A percentile compares a stretch with the other conserved stretches of the same genome.
These are phyloP conservation scores for Trachelus troglodyta DNA, from an alignment of 2,888 invertebrate genomes.

Conservation along the genomic window DNA sequence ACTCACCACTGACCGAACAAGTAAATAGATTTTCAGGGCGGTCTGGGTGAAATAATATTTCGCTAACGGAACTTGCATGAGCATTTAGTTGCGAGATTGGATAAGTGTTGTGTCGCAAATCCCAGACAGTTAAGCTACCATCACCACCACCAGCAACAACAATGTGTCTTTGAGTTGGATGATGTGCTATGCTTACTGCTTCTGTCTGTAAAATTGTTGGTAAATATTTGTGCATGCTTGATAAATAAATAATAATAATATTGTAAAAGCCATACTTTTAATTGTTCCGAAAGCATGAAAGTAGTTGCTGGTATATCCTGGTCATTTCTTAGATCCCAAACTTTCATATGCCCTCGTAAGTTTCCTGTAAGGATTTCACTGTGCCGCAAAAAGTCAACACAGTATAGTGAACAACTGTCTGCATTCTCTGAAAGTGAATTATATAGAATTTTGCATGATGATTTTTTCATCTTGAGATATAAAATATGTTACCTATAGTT, in stretches of 20 bases:
- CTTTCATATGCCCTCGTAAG: conserved; percentile 88
- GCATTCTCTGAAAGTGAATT: conserved; percentile 71
- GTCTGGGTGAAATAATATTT: conserved; percentile 88
- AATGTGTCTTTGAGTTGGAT: conserved; percentile 90
- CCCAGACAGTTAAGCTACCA: conserved; percentile 90
- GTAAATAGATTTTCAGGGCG: conserved; percentile 87
- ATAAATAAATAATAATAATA: neutral
- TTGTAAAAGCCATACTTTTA: conserved; percentile 45
- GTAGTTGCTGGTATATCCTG: conserved; percentile 75
- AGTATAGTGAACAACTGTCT: conserved; percentile 85
- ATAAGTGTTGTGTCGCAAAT: conserved; percentile 84
- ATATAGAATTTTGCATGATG: neutral
- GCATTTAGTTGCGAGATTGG: conserved; percentile 86
- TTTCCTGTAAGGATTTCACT: conserved; percentile 86
- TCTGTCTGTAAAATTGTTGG: conserved; percentile 68
- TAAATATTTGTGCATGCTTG: neutral
- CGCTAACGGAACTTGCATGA: conserved; percentile 81
- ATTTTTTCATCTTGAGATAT: neutral
- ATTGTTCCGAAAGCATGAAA: conserved; percentile 80
- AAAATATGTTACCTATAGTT: conserved; percentile 66
- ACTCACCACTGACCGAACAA: conserved; percentile 82
- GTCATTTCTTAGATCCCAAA: conserved; percentile 83
- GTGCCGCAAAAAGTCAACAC: conserved; percentile 80
- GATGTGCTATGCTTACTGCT: conserved; percentile 81
- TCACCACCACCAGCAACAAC: conserved; percentile 87